These are phyloP conservation scores for Alosa sapidissima DNA, from an alignment of 2,797 vertebrate genomes.

Conservation along the genomic window DNA sequence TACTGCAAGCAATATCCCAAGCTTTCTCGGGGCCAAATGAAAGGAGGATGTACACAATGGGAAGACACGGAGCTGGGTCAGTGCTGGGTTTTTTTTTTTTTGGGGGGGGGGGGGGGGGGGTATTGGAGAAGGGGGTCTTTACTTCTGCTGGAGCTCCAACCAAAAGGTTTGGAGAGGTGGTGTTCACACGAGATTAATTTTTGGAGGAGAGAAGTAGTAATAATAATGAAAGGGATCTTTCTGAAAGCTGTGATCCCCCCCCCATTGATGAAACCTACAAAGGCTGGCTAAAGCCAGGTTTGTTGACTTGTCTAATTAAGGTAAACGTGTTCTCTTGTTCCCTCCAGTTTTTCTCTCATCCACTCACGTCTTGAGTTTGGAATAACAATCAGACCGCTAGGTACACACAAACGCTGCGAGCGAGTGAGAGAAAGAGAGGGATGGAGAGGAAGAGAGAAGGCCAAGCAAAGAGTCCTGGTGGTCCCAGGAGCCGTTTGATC, in stretches of 20 bases:
- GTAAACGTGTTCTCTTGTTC: conserved; percentile 83
- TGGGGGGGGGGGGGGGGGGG: conserved; percentile 53
- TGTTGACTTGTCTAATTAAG: conserved; percentile 87
- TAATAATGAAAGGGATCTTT: conserved; percentile 74
- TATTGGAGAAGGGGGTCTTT: conserved; percentile 63
- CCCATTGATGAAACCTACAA: conserved; percentile 17
- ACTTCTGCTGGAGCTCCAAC: conserved; percentile 80
- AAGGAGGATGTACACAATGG: conserved; percentile 70
- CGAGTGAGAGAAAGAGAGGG: conserved; percentile 1
- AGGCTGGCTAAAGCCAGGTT: conserved; percentile 57
- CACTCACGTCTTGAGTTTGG: conserved; percentile 59
- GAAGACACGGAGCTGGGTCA: conserved; percentile 70
- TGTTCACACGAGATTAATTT: conserved; percentile 15
- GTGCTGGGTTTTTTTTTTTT: conserved; percentile 74
- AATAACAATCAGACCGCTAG: conserved; percentile 72
- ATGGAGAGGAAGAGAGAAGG: background rate
- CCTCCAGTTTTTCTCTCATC: conserved; percentile 56
- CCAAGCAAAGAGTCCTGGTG: conserved; percentile 55
- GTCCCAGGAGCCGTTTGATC: conserved; percentile 58
- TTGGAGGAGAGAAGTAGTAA: conserved; percentile 13
- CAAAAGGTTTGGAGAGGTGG: conserved; percentile 66
- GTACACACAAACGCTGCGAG: conserved; percentile 55
- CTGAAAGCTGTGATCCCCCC: conserved; percentile 69
- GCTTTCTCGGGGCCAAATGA: conserved; percentile 80
- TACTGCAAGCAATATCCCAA: conserved; percentile 83